Base-by-base conservation (phyloP, 2,797 vertebrate genomes). In the Zalophus californianus region DNA sequence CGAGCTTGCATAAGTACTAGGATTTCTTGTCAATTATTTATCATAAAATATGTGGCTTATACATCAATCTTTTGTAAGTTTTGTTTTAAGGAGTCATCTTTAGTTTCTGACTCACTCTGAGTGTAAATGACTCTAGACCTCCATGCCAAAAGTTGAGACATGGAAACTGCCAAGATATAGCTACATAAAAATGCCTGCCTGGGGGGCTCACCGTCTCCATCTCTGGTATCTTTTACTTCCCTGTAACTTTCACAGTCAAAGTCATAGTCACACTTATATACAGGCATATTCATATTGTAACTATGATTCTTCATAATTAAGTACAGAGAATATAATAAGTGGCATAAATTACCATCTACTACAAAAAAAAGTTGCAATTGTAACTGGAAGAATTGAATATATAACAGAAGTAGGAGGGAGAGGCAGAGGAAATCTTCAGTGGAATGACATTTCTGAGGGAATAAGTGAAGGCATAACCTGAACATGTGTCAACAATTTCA, bases 401-500 rank as follows among this genome's bases (percentile, higher is more conserved):
- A 27, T 72, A 91, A 86, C 5, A 80, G 88, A 88, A 88, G 92
- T 21, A 56, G 15, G 5, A 75, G 23, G 16, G 20, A 83, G n/a
- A 72, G 2, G 7, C 44, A 89, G 73, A 52, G 13, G 11, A 58
- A 95, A 29, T 70, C 32, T 97, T 96, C 44, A 75, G 56, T 7
- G 41, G 56, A 77, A 25, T 60, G 15, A 91, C 27, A 68, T 93
- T 95, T 88, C 75, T 91, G 32, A 94, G 11, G 44, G 68, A 95
- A 90, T 79, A 86, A 87, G 41, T 77, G 41, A 27, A 92, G 62
- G 41, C 48, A 93, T 78, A 89, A 72, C 35, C 79, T 91, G 56
- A 94, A 64, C 11, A 85, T 27, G 84, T 18, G 70, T 87, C 83
- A 96, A 96, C 35, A 91, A 78, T 62, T 87, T 95, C 32, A 91